Conservation (phyloP, 2,113 vertebrate genomes). For the Callithrix jacchus region DNA sequence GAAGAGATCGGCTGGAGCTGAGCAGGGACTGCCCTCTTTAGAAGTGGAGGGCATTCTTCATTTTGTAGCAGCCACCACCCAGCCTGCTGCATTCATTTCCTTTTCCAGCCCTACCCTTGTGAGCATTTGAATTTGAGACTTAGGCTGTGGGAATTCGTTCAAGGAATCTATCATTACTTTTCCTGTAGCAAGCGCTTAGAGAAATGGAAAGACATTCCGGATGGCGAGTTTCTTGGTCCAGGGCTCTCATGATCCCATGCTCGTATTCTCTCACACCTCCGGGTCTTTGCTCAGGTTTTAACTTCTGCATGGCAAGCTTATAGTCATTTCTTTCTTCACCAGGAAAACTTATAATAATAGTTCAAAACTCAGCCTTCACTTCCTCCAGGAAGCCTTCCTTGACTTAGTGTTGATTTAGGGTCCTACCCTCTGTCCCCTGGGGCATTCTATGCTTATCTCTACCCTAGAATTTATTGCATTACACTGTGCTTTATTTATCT, state of each 20-base stretch:
- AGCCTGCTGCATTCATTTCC: neutral
- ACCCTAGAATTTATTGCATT: neutral
- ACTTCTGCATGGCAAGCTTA: constrained; percentile 16
- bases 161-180: constrained; percentile 55
- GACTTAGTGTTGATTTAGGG: neutral
- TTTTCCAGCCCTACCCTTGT: neutral
- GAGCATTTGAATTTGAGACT: constrained; percentile 41
- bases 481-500: neutral
- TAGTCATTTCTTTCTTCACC: neutral
- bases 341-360: neutral
- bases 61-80: neutral
- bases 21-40: neutral
- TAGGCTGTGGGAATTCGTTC: neutral
- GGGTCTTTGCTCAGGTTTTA: constrained; percentile 22
- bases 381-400: neutral
- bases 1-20: neutral
- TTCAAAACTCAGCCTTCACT: neutral
- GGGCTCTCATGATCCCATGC: neutral
- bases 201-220: constrained; percentile 57
- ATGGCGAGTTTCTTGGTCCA: constrained; percentile 42
- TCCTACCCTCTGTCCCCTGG: neutral
- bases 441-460: neutral
- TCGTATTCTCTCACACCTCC: constrained; percentile 9
- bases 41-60: neutral
- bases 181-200: constrained; percentile 31